Conservation (phyloP, 2,113 vertebrate species). For the Ursus arctos region DNA sequence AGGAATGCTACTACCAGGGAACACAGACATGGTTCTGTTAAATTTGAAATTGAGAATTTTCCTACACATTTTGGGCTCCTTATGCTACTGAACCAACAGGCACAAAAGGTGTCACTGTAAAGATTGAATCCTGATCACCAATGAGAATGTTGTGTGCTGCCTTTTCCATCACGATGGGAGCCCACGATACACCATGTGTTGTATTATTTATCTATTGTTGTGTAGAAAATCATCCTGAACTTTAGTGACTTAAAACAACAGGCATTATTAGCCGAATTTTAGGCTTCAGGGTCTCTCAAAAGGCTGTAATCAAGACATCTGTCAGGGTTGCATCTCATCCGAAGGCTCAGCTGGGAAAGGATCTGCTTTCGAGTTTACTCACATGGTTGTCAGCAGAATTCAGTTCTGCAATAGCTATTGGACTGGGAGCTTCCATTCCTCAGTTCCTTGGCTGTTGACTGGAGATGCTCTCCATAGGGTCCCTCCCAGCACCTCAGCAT, state of each 20-base stretch:
- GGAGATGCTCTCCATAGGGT: not conserved
- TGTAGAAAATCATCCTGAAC: not conserved
- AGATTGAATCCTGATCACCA: not conserved
- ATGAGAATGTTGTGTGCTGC: not conserved
- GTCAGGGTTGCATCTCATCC: not conserved
- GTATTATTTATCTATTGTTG: not conserved
- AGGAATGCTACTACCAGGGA: not conserved
- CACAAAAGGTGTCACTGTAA: not conserved
- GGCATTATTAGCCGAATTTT: not conserved
- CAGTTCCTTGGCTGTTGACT: not conserved
- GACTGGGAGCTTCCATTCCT: not conserved
- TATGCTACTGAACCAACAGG: not conserved
- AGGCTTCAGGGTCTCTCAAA: not conserved
- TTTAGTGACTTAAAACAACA: not conserved
- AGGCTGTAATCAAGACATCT: too few relatives aligned
- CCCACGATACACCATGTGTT: not conserved
- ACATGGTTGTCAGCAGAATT: not conserved
- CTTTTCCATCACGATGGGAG: too few relatives aligned
- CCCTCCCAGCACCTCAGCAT: not conserved
- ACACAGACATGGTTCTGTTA: not conserved
- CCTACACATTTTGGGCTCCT: not conserved
- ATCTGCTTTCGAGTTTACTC: not conserved
- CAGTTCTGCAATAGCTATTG: not conserved
- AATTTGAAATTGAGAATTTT: not conserved
- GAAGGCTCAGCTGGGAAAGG: not conserved